Base-by-base conservation (phyloP, 2,113 vertebrate genomes). In the Eretmodus cyanostictus region DNA sequence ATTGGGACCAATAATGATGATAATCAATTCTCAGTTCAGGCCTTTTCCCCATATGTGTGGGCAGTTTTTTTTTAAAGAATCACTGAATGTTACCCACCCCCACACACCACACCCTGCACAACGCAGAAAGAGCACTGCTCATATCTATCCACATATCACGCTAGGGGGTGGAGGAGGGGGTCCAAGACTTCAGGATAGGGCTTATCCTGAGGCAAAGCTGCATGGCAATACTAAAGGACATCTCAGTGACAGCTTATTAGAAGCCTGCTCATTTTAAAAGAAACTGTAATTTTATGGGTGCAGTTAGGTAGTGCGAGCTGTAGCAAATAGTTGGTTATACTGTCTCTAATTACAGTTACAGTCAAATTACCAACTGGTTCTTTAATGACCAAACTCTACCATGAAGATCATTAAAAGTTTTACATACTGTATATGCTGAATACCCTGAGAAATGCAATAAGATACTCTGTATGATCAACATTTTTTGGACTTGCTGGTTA, bases 21-120 rank as follows among this genome's bases (percentile, higher is more conserved):
- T 42, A 89, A 95, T 95, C 88, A 93, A 95, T 95, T 87, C 86
- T 83, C 45, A 55, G 66, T 89, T 86, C 45, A 66, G 80, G 86
- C 83, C 6, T 61, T 71, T 81, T 47, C 19, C 31, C 40, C 16
- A 19, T 5, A 68, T 22, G 49, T 6, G 54, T 83, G 80, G 79
- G 51, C 53, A 73, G 31, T 42, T 24, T 61, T 31, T 3, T 86
- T 76, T 51, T 55, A 53, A 71, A 54, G 81, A 91, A 93, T 95
- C 90, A 81, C 91, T 95, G 90, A 84, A 63, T 57, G 87, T 89
- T 87, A 89, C 82, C 92, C 92, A 89, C 87, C 68, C 68, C 40
- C 24, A 71, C 36, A 13, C 36, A 17, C 68, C 40, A 89, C 34
- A 27, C 22, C 19, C 29, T 19, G 79, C 61, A 86, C 85, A 88